Percentiles rank a stretch among this genome's conserved stretches.
Conservation (phyloP, 30 jellyfish, hydroid and myxozoan species). For the Pseudorhiza aurosa region DNA sequence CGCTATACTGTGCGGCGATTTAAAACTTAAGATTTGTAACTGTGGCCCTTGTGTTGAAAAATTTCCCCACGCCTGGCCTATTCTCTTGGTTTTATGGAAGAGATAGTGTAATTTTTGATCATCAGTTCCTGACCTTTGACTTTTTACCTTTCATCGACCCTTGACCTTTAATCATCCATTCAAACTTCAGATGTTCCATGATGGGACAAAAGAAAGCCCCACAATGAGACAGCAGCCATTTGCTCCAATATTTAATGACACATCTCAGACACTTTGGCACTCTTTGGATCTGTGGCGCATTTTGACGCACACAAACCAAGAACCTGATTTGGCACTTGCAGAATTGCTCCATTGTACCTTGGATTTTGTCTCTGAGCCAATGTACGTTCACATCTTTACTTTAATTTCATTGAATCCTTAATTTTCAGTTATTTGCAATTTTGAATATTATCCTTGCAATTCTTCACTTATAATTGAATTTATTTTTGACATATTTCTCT, state of each 20-base stretch:
- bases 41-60: no score
- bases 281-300: conserved; percentile 52
- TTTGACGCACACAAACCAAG: conserved; percentile 40
- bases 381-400: no score
- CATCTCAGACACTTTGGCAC: conserved; percentile 63
- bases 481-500: neutral
- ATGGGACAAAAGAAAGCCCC: conserved; percentile 11
- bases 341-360: conserved; percentile 28
- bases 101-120: neutral
- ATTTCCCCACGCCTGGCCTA: no score
- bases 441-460: no score
- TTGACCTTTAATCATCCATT: neutral
- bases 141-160: neutral
- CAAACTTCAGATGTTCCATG: conserved; percentile 39
- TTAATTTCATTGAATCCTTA: no score
- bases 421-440: no score
- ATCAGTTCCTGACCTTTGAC: neutral
- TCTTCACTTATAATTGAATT: no score
- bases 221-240: neutral
- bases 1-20: no score
- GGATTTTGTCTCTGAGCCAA: conserved; percentile 35
- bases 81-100: no score
- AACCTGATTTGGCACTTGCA: neutral
- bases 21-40: no score
- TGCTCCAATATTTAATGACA: conserved; percentile 28